Percentiles rank a stretch among this genome's conserved stretches.
These are phyloP conservation scores for Leptinotarsa defecta DNA, from an alignment of 1,140 invertebrate species.

Conservation along the genomic window DNA sequence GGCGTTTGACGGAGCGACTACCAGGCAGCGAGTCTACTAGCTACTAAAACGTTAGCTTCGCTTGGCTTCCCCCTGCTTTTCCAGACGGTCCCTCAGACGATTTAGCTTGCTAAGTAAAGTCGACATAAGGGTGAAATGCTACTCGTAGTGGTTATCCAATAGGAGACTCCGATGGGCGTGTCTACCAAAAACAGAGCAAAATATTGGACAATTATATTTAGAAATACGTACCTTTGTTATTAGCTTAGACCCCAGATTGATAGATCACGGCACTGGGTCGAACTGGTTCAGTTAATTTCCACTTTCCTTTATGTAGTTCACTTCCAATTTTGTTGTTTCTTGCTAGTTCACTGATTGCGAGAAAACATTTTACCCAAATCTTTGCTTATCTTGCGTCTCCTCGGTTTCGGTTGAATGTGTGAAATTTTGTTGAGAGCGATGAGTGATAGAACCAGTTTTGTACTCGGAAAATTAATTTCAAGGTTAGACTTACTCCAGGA, in stretches of 20 bases:
- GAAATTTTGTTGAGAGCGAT: too few relatives aligned
- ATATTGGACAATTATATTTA: constrained; percentile 32
- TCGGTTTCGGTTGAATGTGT: too few relatives aligned
- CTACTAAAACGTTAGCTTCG: constrained; percentile 13
- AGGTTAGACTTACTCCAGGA: too few relatives aligned
- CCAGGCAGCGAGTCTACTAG: not conserved
- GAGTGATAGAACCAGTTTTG: too few relatives aligned
- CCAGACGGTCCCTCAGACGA: constrained; percentile 26
- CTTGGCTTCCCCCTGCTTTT: constrained; percentile 29
- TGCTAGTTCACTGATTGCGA: too few relatives aligned
- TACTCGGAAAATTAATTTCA: too few relatives aligned
- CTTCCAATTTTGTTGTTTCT: too few relatives aligned
- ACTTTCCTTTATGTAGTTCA: too few relatives aligned
- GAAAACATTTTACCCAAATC: too few relatives aligned
- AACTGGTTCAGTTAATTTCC: not conserved
- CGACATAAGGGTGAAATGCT: constrained; percentile 35
- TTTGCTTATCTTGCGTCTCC: too few relatives aligned
- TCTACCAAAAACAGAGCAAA: constrained; percentile 47
- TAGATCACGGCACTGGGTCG: constrained; percentile 24
- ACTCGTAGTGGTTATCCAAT: constrained; percentile 41
- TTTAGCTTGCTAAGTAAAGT: constrained; percentile 9
- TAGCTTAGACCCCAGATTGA: constrained; percentile 23
- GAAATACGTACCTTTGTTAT: constrained; percentile 43
- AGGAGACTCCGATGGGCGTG: constrained; percentile 43
- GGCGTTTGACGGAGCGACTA: constrained; percentile 34